These are phyloP conservation scores for Callipepla squamata DNA, from an alignment of 2,113 vertebrate species.

Conservation along the genomic window DNA sequence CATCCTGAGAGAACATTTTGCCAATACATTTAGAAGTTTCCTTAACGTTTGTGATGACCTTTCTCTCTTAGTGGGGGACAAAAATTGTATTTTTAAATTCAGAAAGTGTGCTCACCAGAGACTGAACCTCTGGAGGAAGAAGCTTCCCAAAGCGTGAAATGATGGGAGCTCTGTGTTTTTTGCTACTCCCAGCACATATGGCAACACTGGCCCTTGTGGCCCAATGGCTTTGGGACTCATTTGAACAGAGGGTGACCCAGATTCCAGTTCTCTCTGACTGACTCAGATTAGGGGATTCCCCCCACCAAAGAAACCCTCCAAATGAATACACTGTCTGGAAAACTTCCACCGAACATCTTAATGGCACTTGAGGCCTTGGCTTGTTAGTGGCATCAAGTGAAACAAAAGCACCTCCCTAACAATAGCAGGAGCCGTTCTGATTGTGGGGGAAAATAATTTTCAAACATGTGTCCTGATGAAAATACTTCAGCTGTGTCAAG, in stretches of 20 bases:
- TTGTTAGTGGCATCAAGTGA: slow-evolving; percentile 4
- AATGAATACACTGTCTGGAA: background rate
- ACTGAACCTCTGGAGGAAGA: background rate
- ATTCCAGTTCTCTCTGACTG: background rate
- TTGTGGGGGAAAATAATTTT: slow-evolving; percentile 25
- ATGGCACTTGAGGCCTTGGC: background rate
- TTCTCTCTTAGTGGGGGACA: background rate
- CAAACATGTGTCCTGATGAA: background rate
- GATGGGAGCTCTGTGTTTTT: background rate
- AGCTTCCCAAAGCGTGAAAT: background rate
- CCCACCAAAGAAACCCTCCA: background rate
- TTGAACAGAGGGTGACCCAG: background rate
- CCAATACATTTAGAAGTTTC: background rate
- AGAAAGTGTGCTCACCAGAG: background rate
- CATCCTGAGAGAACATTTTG: background rate
- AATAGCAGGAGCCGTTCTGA: slow-evolving; percentile 4
- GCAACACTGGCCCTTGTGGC: background rate
- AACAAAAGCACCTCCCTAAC: slow-evolving; percentile 38
- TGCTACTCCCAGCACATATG: rapidly evolving
- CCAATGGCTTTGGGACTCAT: rapidly evolving
- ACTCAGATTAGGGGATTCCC: background rate
- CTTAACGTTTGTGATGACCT: background rate
- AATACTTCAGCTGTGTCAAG: slow-evolving; percentile 48
- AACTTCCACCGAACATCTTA: background rate
- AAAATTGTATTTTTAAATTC: background rate